Conservation (phyloP, 2,797 vertebrate genomes). For the Rhinoraja longicauda region DNA sequence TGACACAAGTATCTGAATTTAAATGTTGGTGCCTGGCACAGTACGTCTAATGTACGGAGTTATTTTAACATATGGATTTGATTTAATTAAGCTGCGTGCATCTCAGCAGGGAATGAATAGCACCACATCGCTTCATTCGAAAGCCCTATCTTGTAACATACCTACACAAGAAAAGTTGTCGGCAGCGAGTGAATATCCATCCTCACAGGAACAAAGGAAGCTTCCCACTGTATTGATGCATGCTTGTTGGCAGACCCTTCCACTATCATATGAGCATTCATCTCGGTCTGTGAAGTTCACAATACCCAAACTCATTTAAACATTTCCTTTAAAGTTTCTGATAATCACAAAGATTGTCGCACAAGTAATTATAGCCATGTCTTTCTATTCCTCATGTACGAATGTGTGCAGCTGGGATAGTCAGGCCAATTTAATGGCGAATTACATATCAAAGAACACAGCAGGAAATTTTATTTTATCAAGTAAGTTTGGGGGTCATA, state of each 20-base stretch:
- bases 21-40: background rate
- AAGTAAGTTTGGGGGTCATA: background rate
- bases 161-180: slow-evolving; percentile 18
- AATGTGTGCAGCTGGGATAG: background rate
- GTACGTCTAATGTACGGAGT: background rate
- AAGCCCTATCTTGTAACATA: background rate
- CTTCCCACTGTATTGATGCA: slow-evolving; percentile 34
- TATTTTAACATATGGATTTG: background rate
- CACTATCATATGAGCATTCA: slow-evolving; percentile 25
- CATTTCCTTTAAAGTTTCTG: background rate
- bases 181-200: slow-evolving; percentile 33
- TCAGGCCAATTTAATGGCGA: background rate
- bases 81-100: background rate
- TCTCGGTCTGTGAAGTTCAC: slow-evolving; percentile 11
- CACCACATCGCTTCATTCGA: background rate
- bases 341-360: background rate
- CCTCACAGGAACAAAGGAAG: slow-evolving; percentile 33
- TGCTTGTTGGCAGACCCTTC: background rate
- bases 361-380: background rate
- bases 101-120: background rate
- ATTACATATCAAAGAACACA: background rate
- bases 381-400: background rate
- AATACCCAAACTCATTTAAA: background rate
- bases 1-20: background rate
- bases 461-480: background rate